Evolutionary conservation across 2,113 vertebrate genomes (phyloP), one percentile per base, ranked within the genome.

Genomic region (Alethe diademata): DNA sequence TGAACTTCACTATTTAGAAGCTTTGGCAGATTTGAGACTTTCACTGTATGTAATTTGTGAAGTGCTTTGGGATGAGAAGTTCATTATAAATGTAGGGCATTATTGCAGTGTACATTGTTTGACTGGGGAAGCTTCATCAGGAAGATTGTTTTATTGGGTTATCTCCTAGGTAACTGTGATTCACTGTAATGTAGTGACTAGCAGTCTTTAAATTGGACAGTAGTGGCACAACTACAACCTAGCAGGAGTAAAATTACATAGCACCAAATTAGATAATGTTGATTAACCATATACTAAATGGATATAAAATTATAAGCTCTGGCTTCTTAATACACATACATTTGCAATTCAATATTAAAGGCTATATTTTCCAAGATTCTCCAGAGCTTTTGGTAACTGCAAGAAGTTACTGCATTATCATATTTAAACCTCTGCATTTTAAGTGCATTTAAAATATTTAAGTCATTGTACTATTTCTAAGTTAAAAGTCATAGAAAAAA

Each of bases 121-220:
- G 67, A 86, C 78, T 92, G 71, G 50, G 79, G 45, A 83, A 94
- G 50, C 26, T 79, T 38, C 58, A 90, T 65, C 78, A 69, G n/a
- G 54, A 90, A 90, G 74, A 70, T 36, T 72, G 54, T 86, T 94
- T 94, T 83, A 94, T 38, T 90, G 71, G 64, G 67, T 92, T 95
- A 74, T 96, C 86, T 92, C 94, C 94, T 83, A 90, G 92, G 92
- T 90, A 92, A 95, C 86, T 58, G 81, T 67, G 88, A 88, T 88
- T 67, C 67, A 38, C 42, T 73, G 29, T 66, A 92, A 93, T 88
- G 67, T 70, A 86, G 86, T 40, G 71, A 94, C 90, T 92, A 90
- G 54, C 6, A 83, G 42, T 90, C 50, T 90, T 90, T 80, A 92
- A 95, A 93, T 78, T 62, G 78, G 74, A 83, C 71, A 88, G 86